Evolutionary conservation across 1,140 invertebrate genomes (phyloP).

Genomic region (Pygmarrhopalites habei): DNA sequence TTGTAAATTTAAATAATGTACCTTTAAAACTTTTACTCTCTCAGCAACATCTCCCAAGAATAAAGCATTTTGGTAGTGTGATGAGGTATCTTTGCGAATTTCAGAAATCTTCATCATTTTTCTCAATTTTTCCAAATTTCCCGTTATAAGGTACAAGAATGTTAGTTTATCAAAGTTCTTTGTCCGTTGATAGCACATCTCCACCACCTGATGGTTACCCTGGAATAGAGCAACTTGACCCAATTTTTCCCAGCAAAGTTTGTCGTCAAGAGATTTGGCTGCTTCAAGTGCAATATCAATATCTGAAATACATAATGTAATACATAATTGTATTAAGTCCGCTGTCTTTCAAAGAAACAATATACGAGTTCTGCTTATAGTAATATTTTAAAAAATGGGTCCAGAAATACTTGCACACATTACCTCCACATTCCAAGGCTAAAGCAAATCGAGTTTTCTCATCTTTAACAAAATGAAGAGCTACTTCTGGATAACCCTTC

Average conservation of each 20-base stretch:
- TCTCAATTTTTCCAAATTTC: conserved; percentile 92
- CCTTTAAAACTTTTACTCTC: conserved; percentile 81
- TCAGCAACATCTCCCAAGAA: conserved; percentile 87
- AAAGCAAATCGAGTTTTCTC: conserved; percentile 94
- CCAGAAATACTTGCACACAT: too few relatives aligned
- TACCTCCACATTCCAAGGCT: conserved; percentile 94
- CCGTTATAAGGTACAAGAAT: conserved; percentile 96
- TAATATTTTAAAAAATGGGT: too few relatives aligned
- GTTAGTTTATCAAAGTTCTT: conserved; percentile 99
- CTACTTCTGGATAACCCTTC: conserved; percentile 99
- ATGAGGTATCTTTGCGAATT: conserved; percentile 88
- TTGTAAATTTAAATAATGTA: conserved; percentile 43
- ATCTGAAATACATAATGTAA: too few relatives aligned
- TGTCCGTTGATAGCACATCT: conserved; percentile 98
- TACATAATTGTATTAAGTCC: too few relatives aligned
- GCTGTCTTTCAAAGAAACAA: too few relatives aligned
- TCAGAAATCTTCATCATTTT: conserved; percentile 99
- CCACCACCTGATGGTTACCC: conserved; percentile 91
- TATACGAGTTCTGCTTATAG: too few relatives aligned
- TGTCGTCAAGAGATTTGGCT: conserved; percentile 88
- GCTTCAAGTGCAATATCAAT: conserved; percentile 93
- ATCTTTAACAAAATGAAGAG: conserved; percentile 98
- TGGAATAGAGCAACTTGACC: conserved; percentile 88
- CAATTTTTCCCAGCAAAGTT: conserved; percentile 91
- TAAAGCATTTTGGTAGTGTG: conserved; percentile 92